Percentiles rank a stretch among this genome's conserved stretches.
These are phyloP conservation scores for Vanessa tameamea DNA, from an alignment of 1,140 invertebrate species.

Conservation along the genomic window DNA sequence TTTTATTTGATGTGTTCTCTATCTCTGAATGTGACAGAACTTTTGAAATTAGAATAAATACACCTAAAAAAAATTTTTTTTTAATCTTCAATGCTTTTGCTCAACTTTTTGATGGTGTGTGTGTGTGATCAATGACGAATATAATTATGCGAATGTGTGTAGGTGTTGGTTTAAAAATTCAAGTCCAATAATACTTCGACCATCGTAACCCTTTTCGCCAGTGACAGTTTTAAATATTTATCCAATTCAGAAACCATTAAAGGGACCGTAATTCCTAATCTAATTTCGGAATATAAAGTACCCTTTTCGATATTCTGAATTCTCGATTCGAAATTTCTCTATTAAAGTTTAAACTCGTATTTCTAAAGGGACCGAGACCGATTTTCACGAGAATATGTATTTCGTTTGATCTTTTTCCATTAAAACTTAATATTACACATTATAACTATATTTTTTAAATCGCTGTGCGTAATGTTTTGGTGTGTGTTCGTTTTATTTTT, in stretches of 20 bases:
- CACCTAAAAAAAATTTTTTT: no score
- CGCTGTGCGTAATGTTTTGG: no score
- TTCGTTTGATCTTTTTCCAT: not conserved
- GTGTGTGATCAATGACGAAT: no score
- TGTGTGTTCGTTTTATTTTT: no score
- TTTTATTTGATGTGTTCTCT: no score
- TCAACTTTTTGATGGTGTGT: no score
- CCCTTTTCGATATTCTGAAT: not conserved
- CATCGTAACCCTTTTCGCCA: not conserved
- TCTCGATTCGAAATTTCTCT: not conserved
- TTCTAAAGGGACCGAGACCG: not conserved
- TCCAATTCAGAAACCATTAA: not conserved
- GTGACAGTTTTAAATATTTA: conserved; percentile 7
- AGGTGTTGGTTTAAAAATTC: not conserved
- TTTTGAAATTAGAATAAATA: no score
- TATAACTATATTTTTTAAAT: no score
- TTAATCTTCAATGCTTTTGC: no score
- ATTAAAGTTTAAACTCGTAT: not conserved
- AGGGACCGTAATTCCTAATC: conserved; percentile 7
- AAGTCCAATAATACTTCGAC: not conserved
- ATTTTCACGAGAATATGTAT: not conserved
- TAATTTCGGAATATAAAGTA: conserved; percentile 3
- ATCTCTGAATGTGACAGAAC: no score
- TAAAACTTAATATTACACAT: no score
- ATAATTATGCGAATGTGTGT: not conserved